phyloP scores from a whole-genome alignment of 2,888 invertebrate species.

The Phalangium opilio region DNA sequence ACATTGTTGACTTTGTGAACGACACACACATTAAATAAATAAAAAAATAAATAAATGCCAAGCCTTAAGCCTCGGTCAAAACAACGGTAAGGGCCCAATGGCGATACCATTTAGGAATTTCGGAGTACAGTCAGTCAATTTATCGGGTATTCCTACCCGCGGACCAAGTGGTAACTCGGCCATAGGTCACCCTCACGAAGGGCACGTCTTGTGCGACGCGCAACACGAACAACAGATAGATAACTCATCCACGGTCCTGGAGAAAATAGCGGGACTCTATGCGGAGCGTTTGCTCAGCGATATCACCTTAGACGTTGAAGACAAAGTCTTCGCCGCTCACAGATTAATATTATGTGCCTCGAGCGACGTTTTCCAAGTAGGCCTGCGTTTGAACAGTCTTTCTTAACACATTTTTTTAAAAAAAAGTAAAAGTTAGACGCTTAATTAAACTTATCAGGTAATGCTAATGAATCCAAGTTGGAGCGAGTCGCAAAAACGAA shows the following conservation, averaged over 20 bases:
- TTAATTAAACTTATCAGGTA: slow-evolving; percentile 38
- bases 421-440: slow-evolving; percentile 1
- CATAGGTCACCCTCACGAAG: slow-evolving; percentile 7
- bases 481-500: slow-evolving; percentile 73
- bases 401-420: slow-evolving; percentile 1
- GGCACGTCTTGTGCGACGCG: slow-evolving; percentile 15
- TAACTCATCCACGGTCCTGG: slow-evolving; percentile 62
- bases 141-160: no score
- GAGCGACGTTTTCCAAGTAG: slow-evolving; percentile 79
- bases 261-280: slow-evolving; percentile 66
- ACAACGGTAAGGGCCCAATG: no score
- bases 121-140: no score
- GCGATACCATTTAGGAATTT: no score
- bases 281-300: slow-evolving; percentile 79
- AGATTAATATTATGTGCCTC: slow-evolving; percentile 79
- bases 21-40: no score
- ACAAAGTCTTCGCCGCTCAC: slow-evolving; percentile 69
- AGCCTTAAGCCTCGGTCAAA: no score
- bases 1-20: no score
- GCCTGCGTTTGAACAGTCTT: slow-evolving; percentile 27
- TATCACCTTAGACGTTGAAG: slow-evolving; percentile 65
- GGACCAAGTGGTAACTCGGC: no score
- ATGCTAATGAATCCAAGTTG: slow-evolving; percentile 90
- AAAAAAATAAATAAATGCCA: no score
- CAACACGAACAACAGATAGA: slow-evolving; percentile 46